Percentiles rank a stretch among this genome's conserved stretches.
phyloP scores from a whole-genome alignment of 1,140 invertebrate genomes.

The Chymomyza costata region DNA sequence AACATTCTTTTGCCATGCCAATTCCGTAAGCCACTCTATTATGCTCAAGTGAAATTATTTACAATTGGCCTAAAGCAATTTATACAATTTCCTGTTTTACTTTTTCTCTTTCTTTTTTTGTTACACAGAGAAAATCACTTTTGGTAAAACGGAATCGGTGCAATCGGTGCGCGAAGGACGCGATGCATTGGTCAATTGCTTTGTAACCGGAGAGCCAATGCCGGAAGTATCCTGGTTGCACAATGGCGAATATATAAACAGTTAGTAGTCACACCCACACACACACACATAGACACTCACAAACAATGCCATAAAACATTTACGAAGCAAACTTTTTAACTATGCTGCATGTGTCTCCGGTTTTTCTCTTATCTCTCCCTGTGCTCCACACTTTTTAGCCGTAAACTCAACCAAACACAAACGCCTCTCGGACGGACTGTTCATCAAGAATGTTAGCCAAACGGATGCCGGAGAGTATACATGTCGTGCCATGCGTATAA shows the following conservation, averaged over 20 bases:
- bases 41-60: conserved; percentile 34
- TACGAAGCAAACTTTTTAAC: conserved; percentile 36
- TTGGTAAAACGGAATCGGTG: conserved; percentile 75
- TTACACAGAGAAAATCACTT: conserved; percentile 75
- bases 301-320: conserved; percentile 3
- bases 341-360: conserved; percentile 8
- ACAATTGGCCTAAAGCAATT: conserved; percentile 25
- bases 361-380: not conserved
- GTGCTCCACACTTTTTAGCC: conserved; percentile 20
- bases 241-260: conserved; percentile 71
- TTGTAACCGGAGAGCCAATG: conserved; percentile 76
- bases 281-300: not conserved
- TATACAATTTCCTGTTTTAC: conserved; percentile 30
- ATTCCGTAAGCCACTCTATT: conserved; percentile 8
- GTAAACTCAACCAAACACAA: conserved; percentile 70
- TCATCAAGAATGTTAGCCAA: conserved; percentile 76
- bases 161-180: conserved; percentile 76
- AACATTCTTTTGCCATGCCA: no score
- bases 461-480: conserved; percentile 77
- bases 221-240: conserved; percentile 76
- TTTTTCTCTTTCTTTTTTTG: conserved; percentile 18
- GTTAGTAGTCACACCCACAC: conserved; percentile 47
- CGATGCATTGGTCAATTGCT: conserved; percentile 76
- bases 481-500: conserved; percentile 77
- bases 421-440: conserved; percentile 75